Percentiles rank a stretch among this genome's conserved stretches.
phyloP scores from a whole-genome alignment of 2,888 invertebrate species.

The Lepeophtheirus nordmannii region DNA sequence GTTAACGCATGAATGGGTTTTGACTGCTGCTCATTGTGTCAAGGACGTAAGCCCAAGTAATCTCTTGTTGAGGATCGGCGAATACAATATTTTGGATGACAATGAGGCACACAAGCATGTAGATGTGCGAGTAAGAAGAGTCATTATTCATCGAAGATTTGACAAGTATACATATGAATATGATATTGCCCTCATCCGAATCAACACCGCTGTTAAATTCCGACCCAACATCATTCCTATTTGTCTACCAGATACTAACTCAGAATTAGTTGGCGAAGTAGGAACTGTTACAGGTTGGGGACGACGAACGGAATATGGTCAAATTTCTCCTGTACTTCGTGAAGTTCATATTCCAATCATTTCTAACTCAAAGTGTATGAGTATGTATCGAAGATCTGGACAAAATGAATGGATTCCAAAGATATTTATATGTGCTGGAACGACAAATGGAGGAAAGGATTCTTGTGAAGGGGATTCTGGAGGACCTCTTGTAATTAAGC shows the following conservation, averaged over 20 bases:
- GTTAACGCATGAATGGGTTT: slow-evolving; percentile 29
- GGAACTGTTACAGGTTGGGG: slow-evolving; percentile 26
- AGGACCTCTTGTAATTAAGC: slow-evolving; percentile 31
- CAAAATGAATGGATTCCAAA: slow-evolving; percentile 29
- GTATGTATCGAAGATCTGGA: slow-evolving; percentile 24
- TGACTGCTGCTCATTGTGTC: slow-evolving; percentile 31
- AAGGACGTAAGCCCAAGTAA: slow-evolving; percentile 26
- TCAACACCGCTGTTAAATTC: slow-evolving; percentile 20
- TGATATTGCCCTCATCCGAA: slow-evolving; percentile 21
- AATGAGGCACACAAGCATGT: slow-evolving; percentile 22
- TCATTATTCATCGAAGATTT: slow-evolving; percentile 19
- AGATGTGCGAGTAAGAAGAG: slow-evolving; percentile 16
- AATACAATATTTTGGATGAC: slow-evolving; percentile 22
- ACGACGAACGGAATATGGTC: slow-evolving; percentile 24
- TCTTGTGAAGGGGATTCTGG: slow-evolving; percentile 31
- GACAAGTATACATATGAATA: slow-evolving; percentile 24
- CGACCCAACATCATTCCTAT: slow-evolving; percentile 25
- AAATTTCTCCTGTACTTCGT: slow-evolving; percentile 25
- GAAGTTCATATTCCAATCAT: slow-evolving; percentile 26
- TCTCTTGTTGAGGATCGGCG: slow-evolving; percentile 15
- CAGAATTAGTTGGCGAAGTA: slow-evolving; percentile 22
- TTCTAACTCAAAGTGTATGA: slow-evolving; percentile 25
- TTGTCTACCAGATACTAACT: slow-evolving; percentile 20
- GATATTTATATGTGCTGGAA: slow-evolving; percentile 32
- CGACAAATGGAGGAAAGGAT: slow-evolving; percentile 25